Conservation (phyloP, 2,797 vertebrate genomes). For the Phalanger gymnotis region DNA sequence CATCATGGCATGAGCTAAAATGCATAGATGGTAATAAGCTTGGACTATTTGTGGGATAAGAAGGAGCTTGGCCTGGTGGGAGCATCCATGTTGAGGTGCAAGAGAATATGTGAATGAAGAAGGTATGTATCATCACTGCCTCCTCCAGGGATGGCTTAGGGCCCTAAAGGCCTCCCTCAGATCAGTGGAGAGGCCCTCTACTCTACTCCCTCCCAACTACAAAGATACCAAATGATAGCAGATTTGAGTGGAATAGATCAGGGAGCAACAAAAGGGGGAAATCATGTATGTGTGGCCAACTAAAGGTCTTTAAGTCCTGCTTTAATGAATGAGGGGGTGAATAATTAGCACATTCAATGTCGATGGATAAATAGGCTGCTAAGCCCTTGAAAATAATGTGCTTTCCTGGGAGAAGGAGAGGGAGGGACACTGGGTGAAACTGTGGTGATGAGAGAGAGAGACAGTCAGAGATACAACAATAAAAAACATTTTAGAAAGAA, state of each 20-base stretch:
- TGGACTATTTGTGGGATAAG: fast-evolving
- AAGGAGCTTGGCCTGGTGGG: neutral
- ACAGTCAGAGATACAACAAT: neutral
- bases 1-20: neutral
- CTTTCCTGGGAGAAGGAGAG: neutral
- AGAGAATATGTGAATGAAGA: neutral
- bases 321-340: neutral
- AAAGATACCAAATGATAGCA: neutral
- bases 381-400: conserved; percentile 1
- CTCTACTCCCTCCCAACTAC: neutral
- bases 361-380: neutral
- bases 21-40: neutral
- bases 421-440: neutral
- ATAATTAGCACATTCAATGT: neutral
- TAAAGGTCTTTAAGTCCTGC: neutral
- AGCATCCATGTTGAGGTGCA: fast-evolving
- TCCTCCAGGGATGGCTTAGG: neutral
- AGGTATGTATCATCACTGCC: neutral
- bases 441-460: neutral
- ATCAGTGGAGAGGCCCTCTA: neutral
- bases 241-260: neutral
- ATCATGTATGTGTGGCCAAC: neutral
- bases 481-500: neutral
- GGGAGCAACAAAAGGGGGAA: neutral
- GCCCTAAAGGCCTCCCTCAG: neutral